Conservation (phyloP, 2,888 invertebrate species). For the Eremobia ochroleuca region DNA sequence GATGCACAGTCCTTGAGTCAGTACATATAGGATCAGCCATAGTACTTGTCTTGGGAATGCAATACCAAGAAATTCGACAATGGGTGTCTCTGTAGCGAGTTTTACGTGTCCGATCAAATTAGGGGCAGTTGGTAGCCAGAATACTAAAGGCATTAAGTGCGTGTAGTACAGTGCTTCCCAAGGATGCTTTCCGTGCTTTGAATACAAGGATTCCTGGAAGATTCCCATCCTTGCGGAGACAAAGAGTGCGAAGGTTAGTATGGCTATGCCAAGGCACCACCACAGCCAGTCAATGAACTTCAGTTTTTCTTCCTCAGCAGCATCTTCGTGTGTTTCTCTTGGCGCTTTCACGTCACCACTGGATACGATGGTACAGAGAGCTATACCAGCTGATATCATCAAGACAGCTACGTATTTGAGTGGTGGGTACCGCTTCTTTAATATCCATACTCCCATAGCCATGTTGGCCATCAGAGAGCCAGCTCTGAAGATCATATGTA, state of each 20-base stretch:
- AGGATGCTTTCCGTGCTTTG: constrained; percentile 97
- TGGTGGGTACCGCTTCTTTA: constrained; percentile 95
- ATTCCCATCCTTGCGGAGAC: constrained; percentile 98
- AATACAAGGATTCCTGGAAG: constrained; percentile 97
- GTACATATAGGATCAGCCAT: constrained; percentile 95
- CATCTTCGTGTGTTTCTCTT: constrained; percentile 85
- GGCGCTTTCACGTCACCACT: constrained; percentile 93
- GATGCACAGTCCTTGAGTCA: constrained; percentile 98
- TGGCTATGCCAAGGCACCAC: constrained; percentile 94
- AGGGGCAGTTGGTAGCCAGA: constrained; percentile 94
- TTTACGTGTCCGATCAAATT: constrained; percentile 95
- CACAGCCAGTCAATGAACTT: constrained; percentile 90
- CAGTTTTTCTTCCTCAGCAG: constrained; percentile 82
- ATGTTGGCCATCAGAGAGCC: constrained; percentile 99
- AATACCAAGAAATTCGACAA: constrained; percentile 92
- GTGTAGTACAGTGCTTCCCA: constrained; percentile 96
- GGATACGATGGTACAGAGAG: constrained; percentile 97
- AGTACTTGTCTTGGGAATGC: constrained; percentile 93
- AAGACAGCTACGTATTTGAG: constrained; percentile 97
- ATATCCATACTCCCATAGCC: constrained; percentile 97
- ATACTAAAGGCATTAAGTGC: constrained; percentile 97
- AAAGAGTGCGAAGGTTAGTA: constrained; percentile 97
- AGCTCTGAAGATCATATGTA: constrained; percentile 99
- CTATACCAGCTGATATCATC: constrained; percentile 98
- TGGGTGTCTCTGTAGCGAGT: constrained; percentile 93